Conservation (phyloP, 2,797 vertebrate species). For the Lophotriccus pileatus region DNA sequence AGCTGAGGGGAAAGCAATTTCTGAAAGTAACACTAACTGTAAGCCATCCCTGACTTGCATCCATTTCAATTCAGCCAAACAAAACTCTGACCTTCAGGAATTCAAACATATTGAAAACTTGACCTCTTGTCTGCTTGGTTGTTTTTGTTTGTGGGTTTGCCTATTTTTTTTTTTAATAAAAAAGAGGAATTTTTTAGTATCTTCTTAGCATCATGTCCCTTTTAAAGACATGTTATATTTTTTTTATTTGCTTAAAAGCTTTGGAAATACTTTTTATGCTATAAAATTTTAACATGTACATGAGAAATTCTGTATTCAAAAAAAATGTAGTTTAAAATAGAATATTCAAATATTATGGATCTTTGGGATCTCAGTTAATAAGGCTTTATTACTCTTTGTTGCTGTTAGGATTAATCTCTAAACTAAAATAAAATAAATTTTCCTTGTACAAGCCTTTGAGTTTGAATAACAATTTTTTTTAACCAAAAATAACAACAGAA, state of each 20-base stretch:
- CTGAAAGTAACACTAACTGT: not conserved
- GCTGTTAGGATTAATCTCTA: not conserved
- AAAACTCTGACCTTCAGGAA: not conserved
- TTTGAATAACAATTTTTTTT: not conserved
- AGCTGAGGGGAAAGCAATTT: not conserved
- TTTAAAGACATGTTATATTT: not conserved
- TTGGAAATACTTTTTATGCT: not conserved
- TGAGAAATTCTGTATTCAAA: not conserved
- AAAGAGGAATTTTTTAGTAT: not conserved
- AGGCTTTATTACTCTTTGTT: not conserved
- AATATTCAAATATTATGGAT: not conserved
- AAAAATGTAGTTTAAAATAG: not conserved
- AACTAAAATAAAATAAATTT: not conserved
- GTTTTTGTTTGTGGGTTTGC: not conserved
- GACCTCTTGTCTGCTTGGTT: accelerated
- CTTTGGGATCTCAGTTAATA: not conserved
- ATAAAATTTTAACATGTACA: not conserved
- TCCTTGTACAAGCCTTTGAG: not conserved
- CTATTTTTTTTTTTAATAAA: not conserved
- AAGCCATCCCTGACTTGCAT: not conserved
- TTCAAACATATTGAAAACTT: not conserved
- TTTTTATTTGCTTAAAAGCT: not conserved
- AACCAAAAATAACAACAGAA: not conserved
- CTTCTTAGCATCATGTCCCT: not conserved
- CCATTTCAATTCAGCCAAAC: not conserved